These are phyloP conservation scores for Oxyruncus cristatus DNA, from an alignment of 2,113 vertebrate species.

Conservation along the genomic window DNA sequence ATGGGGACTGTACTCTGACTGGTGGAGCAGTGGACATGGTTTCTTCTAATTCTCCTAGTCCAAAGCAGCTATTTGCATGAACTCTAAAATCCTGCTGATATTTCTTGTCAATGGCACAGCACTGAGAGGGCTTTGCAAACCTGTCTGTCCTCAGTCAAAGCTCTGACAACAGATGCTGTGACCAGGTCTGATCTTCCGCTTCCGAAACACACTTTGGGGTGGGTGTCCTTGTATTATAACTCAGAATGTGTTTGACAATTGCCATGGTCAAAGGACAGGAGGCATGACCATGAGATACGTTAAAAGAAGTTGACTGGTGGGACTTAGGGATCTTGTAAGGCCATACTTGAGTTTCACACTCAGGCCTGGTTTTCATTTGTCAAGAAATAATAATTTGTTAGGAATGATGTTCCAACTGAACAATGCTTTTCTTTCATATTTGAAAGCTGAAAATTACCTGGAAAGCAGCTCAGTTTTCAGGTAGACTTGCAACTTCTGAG, in stretches of 20 bases:
- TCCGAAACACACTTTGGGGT: neutral
- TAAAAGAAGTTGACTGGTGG: neutral
- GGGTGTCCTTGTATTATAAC: neutral
- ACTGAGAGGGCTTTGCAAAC: accelerated
- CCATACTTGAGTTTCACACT: neutral
- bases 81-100: neutral
- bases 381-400: neutral
- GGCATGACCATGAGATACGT: neutral
- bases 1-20: neutral
- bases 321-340: neutral
- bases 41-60: neutral
- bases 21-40: neutral
- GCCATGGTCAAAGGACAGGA: neutral
- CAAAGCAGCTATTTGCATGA: neutral
- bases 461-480: neutral
- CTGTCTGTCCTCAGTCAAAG: neutral
- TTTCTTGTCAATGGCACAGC: neutral
- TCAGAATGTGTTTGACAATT: neutral
- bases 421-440: neutral
- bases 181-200: neutral
- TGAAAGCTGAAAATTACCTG: neutral
- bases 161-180: neutral
- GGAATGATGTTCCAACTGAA: neutral
- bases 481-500: neutral
- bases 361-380: neutral